Evolutionary conservation across 2,797 vertebrate species (phyloP).

Genomic region (Aratinga solstitialis): DNA sequence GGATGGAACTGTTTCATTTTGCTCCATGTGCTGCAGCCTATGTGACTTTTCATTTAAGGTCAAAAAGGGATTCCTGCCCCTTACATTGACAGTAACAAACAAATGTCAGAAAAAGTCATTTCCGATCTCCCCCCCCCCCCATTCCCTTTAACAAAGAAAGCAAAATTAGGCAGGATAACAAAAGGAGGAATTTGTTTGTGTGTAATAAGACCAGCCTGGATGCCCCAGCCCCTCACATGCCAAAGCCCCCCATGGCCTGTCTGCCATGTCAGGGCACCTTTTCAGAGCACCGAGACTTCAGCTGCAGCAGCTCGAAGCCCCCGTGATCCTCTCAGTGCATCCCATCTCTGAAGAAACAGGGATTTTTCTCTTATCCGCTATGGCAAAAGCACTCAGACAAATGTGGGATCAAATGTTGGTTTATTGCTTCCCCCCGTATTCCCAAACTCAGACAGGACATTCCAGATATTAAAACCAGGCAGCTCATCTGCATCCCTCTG

Average conservation of each 20-base stretch:
- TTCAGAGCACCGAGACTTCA: neutral
- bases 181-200: neutral
- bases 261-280: no score
- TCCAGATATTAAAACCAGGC: neutral
- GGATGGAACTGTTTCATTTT: conserved; percentile 79
- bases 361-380: neutral
- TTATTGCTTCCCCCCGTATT: neutral
- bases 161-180: neutral
- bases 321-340: neutral
- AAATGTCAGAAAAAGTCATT: neutral
- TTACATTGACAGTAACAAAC: neutral
- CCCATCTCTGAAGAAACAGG: neutral
- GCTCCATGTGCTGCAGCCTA: conserved; percentile 71
- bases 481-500: neutral
- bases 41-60: neutral
- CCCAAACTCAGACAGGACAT: neutral
- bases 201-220: neutral
- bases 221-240: neutral
- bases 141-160: neutral
- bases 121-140: no score
- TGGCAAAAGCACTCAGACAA: neutral
- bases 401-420: neutral
- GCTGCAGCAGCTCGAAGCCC: neutral
- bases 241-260: neutral
- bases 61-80: neutral